Percentiles rank a stretch among this genome's conserved stretches.
Evolutionary conservation across 2,113 vertebrate species (phyloP).

Genomic region (Tiliqua scincoides): DNA sequence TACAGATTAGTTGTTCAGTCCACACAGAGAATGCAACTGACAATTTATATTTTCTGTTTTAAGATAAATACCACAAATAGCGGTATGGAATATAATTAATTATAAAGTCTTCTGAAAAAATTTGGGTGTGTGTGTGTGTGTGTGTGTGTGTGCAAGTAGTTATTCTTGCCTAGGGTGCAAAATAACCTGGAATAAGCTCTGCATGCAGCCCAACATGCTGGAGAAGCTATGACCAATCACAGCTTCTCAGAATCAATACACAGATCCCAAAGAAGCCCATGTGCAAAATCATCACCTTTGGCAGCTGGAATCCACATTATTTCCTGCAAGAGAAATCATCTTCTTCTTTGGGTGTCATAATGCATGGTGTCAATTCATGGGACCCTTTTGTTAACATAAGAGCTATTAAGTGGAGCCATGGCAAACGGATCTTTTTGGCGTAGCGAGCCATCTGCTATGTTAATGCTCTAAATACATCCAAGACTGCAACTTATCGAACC

Average conservation of each 20-base stretch:
- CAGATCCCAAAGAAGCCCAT: background rate
- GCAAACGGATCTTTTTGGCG: background rate
- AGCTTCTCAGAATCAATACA: background rate
- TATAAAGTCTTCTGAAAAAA: too few relatives aligned
- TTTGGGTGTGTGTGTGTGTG: too few relatives aligned
- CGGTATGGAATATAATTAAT: too few relatives aligned
- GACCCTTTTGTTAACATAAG: background rate
- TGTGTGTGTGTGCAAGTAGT: too few relatives aligned
- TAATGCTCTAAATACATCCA: background rate
- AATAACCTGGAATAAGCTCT: too few relatives aligned
- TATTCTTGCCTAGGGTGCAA: too few relatives aligned
- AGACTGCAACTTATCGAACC: background rate
- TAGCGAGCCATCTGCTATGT: background rate
- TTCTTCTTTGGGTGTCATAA: background rate
- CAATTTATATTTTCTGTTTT: too few relatives aligned
- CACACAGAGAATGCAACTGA: too few relatives aligned
- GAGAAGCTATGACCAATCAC: background rate
- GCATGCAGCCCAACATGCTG: background rate
- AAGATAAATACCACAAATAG: too few relatives aligned
- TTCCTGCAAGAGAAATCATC: background rate
- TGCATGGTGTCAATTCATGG: background rate
- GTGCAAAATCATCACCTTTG: background rate
- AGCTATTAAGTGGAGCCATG: background rate
- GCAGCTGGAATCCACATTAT: background rate
- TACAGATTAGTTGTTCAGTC: too few relatives aligned